These are phyloP conservation scores for Paradoxurus hermaphroditus DNA, from an alignment of 2,113 vertebrate genomes.

Conservation along the genomic window DNA sequence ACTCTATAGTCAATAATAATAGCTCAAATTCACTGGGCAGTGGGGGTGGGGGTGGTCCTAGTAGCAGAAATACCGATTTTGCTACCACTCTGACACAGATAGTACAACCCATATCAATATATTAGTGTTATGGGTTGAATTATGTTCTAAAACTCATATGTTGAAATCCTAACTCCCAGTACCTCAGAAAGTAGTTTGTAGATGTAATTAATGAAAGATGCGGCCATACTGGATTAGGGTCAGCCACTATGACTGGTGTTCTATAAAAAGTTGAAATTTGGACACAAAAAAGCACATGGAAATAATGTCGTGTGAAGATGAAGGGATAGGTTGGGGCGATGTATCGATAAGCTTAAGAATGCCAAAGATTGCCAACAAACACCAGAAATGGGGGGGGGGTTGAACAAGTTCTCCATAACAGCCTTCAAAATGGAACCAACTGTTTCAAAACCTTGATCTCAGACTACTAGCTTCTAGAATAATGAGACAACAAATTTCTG, in stretches of 20 bases:
- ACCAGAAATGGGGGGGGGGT: not conserved
- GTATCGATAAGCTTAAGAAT: not conserved
- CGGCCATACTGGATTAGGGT: no score
- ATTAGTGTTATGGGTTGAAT: not conserved
- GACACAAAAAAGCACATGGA: not conserved
- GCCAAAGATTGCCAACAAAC: no score
- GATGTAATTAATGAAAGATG: not conserved
- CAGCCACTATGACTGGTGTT: not conserved
- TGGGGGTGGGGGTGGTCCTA: fast-evolving
- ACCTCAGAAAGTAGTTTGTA: not conserved
- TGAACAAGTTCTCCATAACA: not conserved
- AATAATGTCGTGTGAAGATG: not conserved
- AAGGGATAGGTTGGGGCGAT: not conserved
- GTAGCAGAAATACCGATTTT: not conserved
- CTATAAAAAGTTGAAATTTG: not conserved
- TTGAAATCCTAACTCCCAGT: not conserved
- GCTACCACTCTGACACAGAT: not conserved
- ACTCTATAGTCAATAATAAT: not conserved
- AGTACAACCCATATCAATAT: not conserved
- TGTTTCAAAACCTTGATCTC: not conserved
- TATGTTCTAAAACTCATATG: not conserved
- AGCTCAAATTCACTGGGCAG: not conserved
- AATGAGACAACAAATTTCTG: not conserved
- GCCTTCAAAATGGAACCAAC: not conserved
- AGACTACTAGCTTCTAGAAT: not conserved